Evolutionary conservation across 2,888 invertebrate genomes (phyloP).

Genomic region (Quadroppia sp.): DNA sequence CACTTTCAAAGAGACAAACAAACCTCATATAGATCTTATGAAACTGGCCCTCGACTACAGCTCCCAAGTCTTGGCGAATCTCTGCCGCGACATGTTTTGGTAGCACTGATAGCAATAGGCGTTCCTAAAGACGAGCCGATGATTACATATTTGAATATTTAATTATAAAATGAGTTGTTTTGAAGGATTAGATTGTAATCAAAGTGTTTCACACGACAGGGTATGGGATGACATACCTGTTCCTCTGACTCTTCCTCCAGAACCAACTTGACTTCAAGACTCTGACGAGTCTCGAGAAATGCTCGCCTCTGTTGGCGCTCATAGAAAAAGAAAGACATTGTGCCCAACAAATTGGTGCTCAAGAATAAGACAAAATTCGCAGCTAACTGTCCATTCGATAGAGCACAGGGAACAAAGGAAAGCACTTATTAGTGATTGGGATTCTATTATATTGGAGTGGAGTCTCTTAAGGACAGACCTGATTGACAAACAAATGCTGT

Average conservation of each 20-base stretch:
- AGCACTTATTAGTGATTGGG: not conserved
- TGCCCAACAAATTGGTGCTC: constrained; percentile 70
- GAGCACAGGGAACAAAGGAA: not conserved
- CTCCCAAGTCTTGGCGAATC: constrained; percentile 88
- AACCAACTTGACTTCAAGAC: constrained; percentile 81
- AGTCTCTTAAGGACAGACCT: constrained; percentile 34
- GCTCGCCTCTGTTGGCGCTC: constrained; percentile 83
- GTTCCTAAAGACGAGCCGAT: constrained; percentile 65
- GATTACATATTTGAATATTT: not conserved
- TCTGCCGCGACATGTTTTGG: constrained; percentile 95
- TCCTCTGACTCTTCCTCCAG: constrained; percentile 91
- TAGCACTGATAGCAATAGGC: constrained; percentile 81
- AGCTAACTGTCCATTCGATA: constrained; percentile 59
- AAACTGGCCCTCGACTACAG: constrained; percentile 82
- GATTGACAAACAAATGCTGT: constrained; percentile 35
- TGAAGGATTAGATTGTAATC: no score
- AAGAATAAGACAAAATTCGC: constrained; percentile 67
- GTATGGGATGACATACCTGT: constrained; percentile 61
- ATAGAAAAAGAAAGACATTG: constrained; percentile 67
- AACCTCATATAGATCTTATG: constrained; percentile 93
- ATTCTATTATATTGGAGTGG: no score
- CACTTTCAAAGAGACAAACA: constrained; percentile 59
- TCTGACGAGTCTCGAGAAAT: constrained; percentile 83
- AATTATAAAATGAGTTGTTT: no score
- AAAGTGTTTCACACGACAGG: no score